A percentile compares a stretch with the other conserved stretches of the same genome.
Evolutionary conservation across 2,113 vertebrate species (phyloP).

Genomic region (Ceratotherium simum): DNA sequence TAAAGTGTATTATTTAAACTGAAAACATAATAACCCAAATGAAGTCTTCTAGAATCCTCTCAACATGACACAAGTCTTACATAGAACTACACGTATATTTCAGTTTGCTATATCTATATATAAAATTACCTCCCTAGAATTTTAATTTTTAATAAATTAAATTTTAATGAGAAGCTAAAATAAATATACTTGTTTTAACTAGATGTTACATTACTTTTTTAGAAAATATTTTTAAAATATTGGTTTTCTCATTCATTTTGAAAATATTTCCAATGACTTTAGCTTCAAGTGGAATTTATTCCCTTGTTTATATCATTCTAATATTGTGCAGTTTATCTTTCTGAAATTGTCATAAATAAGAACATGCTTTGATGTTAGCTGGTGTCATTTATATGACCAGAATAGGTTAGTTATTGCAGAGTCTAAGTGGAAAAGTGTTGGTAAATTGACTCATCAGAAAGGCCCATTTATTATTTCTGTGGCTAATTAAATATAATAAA

Average conservation of each 20-base stretch:
- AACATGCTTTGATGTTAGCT: neutral
- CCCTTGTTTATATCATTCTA: neutral
- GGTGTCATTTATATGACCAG: neutral
- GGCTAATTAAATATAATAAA: slow-evolving; percentile 37
- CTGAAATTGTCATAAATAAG: slow-evolving; percentile 57
- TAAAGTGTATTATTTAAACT: neutral
- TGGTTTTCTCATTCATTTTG: slow-evolving; percentile 26
- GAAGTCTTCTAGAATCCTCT: neutral
- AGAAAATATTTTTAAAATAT: neutral
- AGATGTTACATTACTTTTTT: neutral
- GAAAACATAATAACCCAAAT: neutral
- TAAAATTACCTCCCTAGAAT: neutral
- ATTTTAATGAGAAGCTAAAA: slow-evolving; percentile 1
- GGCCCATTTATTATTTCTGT: neutral
- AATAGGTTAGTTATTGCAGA: slow-evolving; percentile 22
- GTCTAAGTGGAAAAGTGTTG: neutral
- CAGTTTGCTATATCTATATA: neutral
- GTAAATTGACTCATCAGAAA: slow-evolving; percentile 27
- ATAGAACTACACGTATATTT: neutral
- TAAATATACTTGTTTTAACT: neutral
- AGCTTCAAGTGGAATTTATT: slow-evolving; percentile 26
- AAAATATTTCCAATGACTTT: slow-evolving; percentile 1
- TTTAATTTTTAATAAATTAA: neutral
- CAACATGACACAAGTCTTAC: neutral
- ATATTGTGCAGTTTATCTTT: slow-evolving; percentile 44